phyloP scores from a whole-genome alignment of 2,888 invertebrate genomes.

The Oscheius sp. region DNA sequence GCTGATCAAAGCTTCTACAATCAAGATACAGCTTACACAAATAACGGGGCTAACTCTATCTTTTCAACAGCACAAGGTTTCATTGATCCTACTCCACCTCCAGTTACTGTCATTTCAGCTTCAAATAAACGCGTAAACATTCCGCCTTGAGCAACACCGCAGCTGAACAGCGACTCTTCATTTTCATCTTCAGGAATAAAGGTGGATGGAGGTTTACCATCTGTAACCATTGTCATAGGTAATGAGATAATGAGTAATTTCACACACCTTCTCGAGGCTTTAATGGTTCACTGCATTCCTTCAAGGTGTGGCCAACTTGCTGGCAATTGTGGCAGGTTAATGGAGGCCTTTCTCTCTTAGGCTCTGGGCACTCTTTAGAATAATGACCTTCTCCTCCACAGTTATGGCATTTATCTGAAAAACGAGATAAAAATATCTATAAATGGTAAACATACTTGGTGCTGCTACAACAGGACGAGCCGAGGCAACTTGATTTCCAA shows the following conservation, averaged over 20 bases:
- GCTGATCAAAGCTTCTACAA: constrained; percentile 29
- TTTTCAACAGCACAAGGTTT: constrained; percentile 60
- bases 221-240: not conserved
- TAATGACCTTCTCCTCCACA: not conserved
- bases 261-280: constrained; percentile 10
- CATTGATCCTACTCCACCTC: not conserved
- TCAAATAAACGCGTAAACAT: constrained; percentile 56
- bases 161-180: constrained; percentile 4
- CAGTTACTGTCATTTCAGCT: constrained; percentile 38
- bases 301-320: constrained; percentile 46
- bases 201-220: constrained; percentile 20
- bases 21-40: constrained; percentile 77
- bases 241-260: not conserved
- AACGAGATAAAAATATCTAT: too few relatives aligned
- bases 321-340: constrained; percentile 54
- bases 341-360: constrained; percentile 1
- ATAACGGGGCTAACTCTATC: constrained; percentile 82
- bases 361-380: not conserved
- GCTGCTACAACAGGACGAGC: too few relatives aligned
- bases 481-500: too few relatives aligned
- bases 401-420: not conserved
- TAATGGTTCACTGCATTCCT: constrained; percentile 44
- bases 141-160: not conserved
- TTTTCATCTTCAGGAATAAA: constrained; percentile 12
- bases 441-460: too few relatives aligned